These are phyloP conservation scores for Odontamblyopus lacepedii DNA, from an alignment of 2,797 vertebrate species.

Conservation along the genomic window DNA sequence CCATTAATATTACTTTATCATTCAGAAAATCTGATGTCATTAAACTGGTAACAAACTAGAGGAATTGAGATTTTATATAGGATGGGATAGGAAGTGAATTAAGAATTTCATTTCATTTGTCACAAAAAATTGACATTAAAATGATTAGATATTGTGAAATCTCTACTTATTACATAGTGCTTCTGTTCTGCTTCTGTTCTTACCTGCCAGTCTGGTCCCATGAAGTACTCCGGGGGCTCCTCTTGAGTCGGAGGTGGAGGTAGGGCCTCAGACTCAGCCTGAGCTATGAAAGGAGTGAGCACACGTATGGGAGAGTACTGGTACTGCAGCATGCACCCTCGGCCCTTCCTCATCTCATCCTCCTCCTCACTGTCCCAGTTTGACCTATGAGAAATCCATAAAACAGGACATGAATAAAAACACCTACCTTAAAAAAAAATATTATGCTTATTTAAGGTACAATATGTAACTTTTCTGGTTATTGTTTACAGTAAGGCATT, in stretches of 20 bases:
- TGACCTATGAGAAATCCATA: conserved; percentile 67
- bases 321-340: conserved; percentile 90
- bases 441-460: no score
- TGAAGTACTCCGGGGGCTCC: conserved; percentile 76
- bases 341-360: conserved; percentile 87
- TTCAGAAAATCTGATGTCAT: no score
- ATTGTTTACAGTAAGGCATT: no score
- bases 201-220: conserved; percentile 91
- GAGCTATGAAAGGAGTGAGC: conserved; percentile 76
- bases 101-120: not conserved
- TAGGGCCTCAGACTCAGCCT: conserved; percentile 36
- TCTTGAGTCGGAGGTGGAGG: conserved; percentile 53
- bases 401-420: not conserved
- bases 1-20: no score
- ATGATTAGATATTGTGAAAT: no score
- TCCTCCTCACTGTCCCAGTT: conserved; percentile 91
- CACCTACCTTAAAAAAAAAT: not conserved
- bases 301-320: conserved; percentile 87
- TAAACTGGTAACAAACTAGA: no score
- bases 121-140: no score
- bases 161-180: not conserved
- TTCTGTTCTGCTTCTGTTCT: conserved; percentile 22
- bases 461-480: no score
- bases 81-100: not conserved
- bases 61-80: no score